These are phyloP conservation scores for Drosophila testacea DNA, from an alignment of 2,888 invertebrate genomes.

Conservation along the genomic window DNA sequence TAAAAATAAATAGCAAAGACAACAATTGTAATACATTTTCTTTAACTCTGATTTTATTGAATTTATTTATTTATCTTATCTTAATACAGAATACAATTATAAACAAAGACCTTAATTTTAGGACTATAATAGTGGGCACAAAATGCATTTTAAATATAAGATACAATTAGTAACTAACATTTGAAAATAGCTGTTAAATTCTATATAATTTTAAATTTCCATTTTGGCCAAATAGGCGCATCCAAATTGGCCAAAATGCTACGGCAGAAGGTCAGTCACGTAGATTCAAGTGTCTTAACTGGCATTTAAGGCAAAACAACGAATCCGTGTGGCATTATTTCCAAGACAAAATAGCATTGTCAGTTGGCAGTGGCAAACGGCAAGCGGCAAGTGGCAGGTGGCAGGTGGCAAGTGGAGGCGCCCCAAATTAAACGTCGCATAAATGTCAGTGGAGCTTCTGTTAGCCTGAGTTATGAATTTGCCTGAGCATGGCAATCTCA, in stretches of 20 bases:
- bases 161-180: no score
- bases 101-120: no score
- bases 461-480: slow-evolving; percentile 46
- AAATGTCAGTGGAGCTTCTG: slow-evolving; percentile 62
- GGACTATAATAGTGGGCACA: no score
- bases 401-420: slow-evolving; percentile 1
- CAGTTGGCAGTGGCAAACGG: slow-evolving; percentile 34
- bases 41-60: no score
- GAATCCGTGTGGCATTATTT: slow-evolving; percentile 9
- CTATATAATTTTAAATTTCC: slow-evolving; percentile 46
- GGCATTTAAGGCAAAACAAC: slow-evolving; percentile 34
- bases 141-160: no score
- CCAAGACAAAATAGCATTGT: slow-evolving; percentile 15
- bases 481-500: slow-evolving; percentile 4
- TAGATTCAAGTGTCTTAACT: slow-evolving; percentile 9
- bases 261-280: slow-evolving; percentile 43
- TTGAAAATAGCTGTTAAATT: no score
- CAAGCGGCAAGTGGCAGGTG: slow-evolving; percentile 11
- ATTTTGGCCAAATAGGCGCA: slow-evolving; percentile 28
- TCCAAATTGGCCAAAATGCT: slow-evolving; percentile 13
- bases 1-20: no score
- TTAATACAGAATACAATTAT: no score
- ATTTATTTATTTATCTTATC: no score
- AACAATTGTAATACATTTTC: no score
- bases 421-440: slow-evolving; percentile 52